phyloP scores from a whole-genome alignment of 1,140 invertebrate species.

The Diorhabda elongata region DNA sequence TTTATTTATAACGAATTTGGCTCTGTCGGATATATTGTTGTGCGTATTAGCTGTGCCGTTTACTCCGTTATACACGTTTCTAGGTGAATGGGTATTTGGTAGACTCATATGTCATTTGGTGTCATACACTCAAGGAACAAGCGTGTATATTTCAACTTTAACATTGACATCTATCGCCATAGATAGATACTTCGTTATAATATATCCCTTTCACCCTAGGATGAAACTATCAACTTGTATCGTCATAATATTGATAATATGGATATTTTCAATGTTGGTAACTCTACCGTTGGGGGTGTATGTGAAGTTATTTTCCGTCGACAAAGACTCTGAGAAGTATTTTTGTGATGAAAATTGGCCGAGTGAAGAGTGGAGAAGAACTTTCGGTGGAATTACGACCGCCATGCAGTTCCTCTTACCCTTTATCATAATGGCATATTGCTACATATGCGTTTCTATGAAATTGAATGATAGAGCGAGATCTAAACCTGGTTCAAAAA shows the following conservation, averaged over 20 bases:
- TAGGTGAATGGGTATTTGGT: slow-evolving; percentile 88
- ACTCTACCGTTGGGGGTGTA: slow-evolving; percentile 92
- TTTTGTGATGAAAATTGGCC: slow-evolving; percentile 91
- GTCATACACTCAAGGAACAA: slow-evolving; percentile 86
- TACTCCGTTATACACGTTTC: slow-evolving; percentile 87
- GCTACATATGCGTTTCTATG: slow-evolving; percentile 87
- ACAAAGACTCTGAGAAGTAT: slow-evolving; percentile 46
- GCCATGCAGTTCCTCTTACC: slow-evolving; percentile 91
- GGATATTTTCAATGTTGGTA: slow-evolving; percentile 80
- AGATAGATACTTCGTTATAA: slow-evolving; percentile 94
- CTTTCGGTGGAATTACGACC: slow-evolving; percentile 83
- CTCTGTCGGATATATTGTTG: slow-evolving; percentile 89
- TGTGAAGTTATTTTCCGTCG: slow-evolving; percentile 54
- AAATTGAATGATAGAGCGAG: slow-evolving; percentile 76
- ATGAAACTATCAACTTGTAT: slow-evolving; percentile 84
- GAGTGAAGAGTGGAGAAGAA: slow-evolving; percentile 64
- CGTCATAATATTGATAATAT: slow-evolving; percentile 81
- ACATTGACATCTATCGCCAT: slow-evolving; percentile 95
- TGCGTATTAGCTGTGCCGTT: slow-evolving; percentile 93
- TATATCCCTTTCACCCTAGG: slow-evolving; percentile 88
- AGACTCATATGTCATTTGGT: slow-evolving; percentile 83
- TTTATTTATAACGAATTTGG: slow-evolving; percentile 94
- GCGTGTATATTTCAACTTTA: slow-evolving; percentile 94
- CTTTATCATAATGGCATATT: slow-evolving; percentile 89
- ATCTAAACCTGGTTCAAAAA: slow-evolving; percentile 77